Percentiles rank a stretch among this genome's conserved stretches.
phyloP scores from a whole-genome alignment of 35 echinoderm and acorn worm species.

The Heliocidaris tuberculata region DNA sequence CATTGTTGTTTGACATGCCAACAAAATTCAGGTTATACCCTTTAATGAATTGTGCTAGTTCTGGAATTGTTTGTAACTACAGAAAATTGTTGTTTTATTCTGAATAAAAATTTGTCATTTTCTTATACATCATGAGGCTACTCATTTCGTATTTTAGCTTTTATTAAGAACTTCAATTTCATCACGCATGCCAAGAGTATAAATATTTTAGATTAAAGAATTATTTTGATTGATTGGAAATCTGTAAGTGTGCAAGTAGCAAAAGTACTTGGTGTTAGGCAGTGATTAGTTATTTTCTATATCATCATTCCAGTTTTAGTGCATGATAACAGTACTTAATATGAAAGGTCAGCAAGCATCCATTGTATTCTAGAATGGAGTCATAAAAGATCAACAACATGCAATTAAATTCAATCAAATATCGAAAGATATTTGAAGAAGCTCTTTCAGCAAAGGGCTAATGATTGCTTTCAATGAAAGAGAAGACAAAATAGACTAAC shows the following conservation, averaged over 20 bases:
- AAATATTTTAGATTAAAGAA: not conserved
- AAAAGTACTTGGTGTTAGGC: not conserved
- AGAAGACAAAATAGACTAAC: no score
- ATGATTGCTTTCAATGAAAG: no score
- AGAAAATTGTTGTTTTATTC: not conserved
- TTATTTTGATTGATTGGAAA: not conserved
- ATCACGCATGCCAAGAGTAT: not conserved
- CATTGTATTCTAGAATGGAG: not conserved
- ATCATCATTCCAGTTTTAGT: constrained; percentile 4
- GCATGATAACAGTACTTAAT: not conserved
- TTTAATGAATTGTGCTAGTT: not conserved
- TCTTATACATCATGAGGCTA: not conserved
- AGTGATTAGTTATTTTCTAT: not conserved
- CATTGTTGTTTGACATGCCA: no score
- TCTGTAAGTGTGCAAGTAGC: not conserved
- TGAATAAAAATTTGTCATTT: not conserved
- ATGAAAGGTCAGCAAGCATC: not conserved
- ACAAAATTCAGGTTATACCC: no score
- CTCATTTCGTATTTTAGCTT: not conserved
- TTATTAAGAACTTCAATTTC: not conserved
- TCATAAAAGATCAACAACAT: not conserved
- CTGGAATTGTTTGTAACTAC: not conserved
- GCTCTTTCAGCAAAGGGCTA: no score
- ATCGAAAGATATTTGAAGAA: no score
- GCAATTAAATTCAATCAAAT: no score